Conservation (phyloP, 2,888 invertebrate genomes). For the Trichogramma evanescens region DNA sequence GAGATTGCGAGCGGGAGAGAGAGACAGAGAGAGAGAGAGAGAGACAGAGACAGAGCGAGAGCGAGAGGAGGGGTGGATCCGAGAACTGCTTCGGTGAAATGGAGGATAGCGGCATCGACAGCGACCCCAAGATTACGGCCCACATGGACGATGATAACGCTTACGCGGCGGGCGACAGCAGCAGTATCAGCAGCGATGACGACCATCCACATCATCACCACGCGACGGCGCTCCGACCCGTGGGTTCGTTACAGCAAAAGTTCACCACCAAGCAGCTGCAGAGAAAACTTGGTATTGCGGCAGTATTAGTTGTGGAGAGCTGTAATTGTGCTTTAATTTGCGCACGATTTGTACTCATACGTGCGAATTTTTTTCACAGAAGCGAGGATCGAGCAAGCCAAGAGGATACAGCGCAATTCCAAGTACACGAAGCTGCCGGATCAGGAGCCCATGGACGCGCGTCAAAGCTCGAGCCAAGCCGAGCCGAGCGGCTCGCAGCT, state of each 20-base stretch:
- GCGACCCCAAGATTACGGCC: slow-evolving; percentile 44
- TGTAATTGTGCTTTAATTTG: too few species aligned
- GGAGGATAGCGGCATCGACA: slow-evolving; percentile 50
- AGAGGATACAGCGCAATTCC: slow-evolving; percentile 44
- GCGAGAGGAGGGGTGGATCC: too few species aligned
- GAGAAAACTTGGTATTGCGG: slow-evolving; percentile 44
- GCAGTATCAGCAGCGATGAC: slow-evolving; percentile 39
- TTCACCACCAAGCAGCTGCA: slow-evolving; percentile 44
- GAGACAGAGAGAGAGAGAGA: too few species aligned
- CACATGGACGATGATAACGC: slow-evolving; percentile 40
- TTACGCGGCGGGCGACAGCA: slow-evolving; percentile 39
- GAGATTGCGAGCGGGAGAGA: too few species aligned
- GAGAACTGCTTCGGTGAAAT: slow-evolving; percentile 23
- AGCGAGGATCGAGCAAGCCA: slow-evolving; percentile 46
- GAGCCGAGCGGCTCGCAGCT: slow-evolving; percentile 30
- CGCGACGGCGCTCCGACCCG: slow-evolving; percentile 20
- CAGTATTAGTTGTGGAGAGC: neutral
- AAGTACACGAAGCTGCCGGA: slow-evolving; percentile 43
- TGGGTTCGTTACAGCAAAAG: slow-evolving; percentile 27
- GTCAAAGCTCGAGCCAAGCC: slow-evolving; percentile 25
- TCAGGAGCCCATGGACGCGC: slow-evolving; percentile 31
- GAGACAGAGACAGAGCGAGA: too few species aligned
- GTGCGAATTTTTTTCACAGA: slow-evolving; percentile 29
- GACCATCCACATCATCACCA: too few species aligned
- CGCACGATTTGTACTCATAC: neutral